phyloP scores from a whole-genome alignment of 2,797 vertebrate genomes.

The Dendrocincla tyrannina region DNA sequence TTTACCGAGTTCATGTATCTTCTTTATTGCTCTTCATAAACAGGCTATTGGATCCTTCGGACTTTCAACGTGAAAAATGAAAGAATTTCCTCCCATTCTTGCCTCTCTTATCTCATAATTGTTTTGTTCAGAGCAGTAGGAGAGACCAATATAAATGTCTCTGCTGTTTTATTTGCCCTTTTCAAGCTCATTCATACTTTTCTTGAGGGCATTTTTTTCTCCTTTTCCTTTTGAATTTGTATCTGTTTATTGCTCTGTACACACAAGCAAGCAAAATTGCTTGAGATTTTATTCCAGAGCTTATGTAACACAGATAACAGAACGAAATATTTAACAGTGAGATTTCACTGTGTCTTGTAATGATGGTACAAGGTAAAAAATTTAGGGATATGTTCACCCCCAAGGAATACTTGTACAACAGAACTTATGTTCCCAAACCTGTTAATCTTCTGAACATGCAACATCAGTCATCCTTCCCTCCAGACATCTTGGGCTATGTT shows the following conservation, averaged over 20 bases:
- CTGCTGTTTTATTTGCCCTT: slow-evolving; percentile 76
- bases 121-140: slow-evolving; percentile 80
- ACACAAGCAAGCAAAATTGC: slow-evolving; percentile 40
- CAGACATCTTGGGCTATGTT: not conserved
- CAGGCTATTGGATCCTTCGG: slow-evolving; percentile 75
- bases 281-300: slow-evolving; percentile 63
- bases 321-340: slow-evolving; percentile 35
- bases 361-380: not conserved
- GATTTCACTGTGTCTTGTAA: slow-evolving; percentile 10
- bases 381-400: not conserved
- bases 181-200: slow-evolving; percentile 75
- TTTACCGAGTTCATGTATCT: slow-evolving; percentile 78
- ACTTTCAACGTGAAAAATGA: slow-evolving; percentile 78
- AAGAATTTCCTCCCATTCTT: slow-evolving; percentile 78
- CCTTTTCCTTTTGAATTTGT: slow-evolving; percentile 63
- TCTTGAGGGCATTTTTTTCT: slow-evolving; percentile 70
- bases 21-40: slow-evolving; percentile 84
- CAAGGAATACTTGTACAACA: not conserved
- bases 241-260: slow-evolving; percentile 59
- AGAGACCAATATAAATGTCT: slow-evolving; percentile 77
- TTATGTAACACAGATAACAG: slow-evolving; percentile 40
- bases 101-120: slow-evolving; percentile 82
- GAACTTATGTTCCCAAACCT: not conserved
- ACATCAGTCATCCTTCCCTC: not conserved
- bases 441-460: not conserved